Base-by-base conservation (phyloP, 2,888 invertebrate genomes). In the Rhagophthalmus giganteus region DNA sequence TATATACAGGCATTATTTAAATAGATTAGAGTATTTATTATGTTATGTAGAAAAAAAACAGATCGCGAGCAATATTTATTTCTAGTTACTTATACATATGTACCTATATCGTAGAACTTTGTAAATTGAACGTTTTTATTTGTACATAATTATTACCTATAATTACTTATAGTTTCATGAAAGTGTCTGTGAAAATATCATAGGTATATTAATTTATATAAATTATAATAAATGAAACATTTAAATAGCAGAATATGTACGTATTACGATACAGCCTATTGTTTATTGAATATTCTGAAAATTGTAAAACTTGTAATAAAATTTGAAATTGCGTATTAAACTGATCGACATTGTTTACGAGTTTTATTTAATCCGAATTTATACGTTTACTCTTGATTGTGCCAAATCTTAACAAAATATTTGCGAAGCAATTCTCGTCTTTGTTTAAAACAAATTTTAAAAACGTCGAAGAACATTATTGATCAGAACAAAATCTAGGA, bases 51-150 rank as follows among this genome's bases (percentile, higher is more conserved):
- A 26, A 35, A 41, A n/a, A n/a, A n/a, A 28, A 27, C 33, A 28
- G 12, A 39, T 47, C 58, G 62, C 61, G 61, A 65, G 65, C 65
- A 65, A 65, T 65, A 65, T 64, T 64, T 65, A 65, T 64, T 65
- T 58, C 57, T 53, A 55, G 44, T 48, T 45, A 54, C 48, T 38
- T 40, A n/a, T n/a, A n/a, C n/a, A n/a, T n/a, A n/a, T n/a, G n/a
- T 51, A 53, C 50, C 28, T 35, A 48, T 54, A 57, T 46, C 60
- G 59, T 65, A 64, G 54, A 63, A 54, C 60, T 61, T 60, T 64
- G 62, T 63, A 62, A 54, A 63, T 57, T 57, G 50, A 55, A 57
- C 55, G 53, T 44, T 47, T 46, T 38, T 52, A 45, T 53, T 39
- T 53, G 48, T 48, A 53, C n/a, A 53, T 42, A 52, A 41, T 41